These are phyloP conservation scores for Ceyx erithaca DNA, from an alignment of 2,797 vertebrate genomes.

Conservation along the genomic window DNA sequence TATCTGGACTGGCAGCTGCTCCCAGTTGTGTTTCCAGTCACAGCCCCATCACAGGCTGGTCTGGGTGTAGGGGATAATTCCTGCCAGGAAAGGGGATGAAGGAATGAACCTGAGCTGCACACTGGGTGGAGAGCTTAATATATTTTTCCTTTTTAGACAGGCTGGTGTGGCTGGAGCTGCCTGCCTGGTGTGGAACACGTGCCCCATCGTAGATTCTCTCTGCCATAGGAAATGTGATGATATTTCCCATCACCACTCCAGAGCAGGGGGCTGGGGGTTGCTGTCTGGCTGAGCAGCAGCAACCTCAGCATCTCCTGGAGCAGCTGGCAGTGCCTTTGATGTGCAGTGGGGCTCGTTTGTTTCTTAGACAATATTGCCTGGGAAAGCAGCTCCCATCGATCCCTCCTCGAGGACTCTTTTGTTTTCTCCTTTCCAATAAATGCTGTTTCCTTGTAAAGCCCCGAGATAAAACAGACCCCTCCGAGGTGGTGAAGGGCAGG, in stretches of 20 bases:
- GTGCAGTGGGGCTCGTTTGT: background rate
- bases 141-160: background rate
- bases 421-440: background rate
- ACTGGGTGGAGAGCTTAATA: background rate
- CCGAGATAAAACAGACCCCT: background rate
- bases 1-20: background rate
- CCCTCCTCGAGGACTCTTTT: background rate
- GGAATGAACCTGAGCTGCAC: background rate
- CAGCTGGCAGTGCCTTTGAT: background rate
- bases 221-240: background rate
- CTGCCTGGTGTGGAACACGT: background rate
- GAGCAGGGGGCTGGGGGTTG: background rate
- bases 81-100: background rate
- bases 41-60: background rate
- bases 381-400: background rate
- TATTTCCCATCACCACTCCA: background rate
- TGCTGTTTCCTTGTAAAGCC: background rate
- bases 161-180: background rate
- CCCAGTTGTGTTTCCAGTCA: too few relatives aligned
- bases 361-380: background rate
- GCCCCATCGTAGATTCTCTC: background rate
- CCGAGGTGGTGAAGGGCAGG: background rate
- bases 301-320: background rate
- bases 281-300: background rate
- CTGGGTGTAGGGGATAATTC: background rate